These are phyloP conservation scores for Cerceris rybyensis DNA, from an alignment of 2,888 invertebrate genomes.

Conservation along the genomic window DNA sequence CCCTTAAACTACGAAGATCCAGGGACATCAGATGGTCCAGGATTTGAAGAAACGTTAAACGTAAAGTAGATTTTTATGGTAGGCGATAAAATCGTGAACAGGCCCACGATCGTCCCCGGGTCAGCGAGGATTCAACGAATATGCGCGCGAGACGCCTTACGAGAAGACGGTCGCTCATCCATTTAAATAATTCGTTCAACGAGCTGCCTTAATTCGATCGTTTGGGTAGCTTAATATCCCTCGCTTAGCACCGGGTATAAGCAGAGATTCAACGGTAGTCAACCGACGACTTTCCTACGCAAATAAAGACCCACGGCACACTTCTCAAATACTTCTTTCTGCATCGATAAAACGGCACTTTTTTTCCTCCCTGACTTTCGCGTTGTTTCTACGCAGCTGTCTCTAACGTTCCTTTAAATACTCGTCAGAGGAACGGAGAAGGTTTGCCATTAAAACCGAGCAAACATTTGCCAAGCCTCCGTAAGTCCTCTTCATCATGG, in stretches of 20 bases:
- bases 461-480: conserved; percentile 57
- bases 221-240: conserved; percentile 24
- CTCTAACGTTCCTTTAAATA: conserved; percentile 28
- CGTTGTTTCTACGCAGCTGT: neutral
- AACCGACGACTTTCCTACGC: neutral
- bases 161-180: conserved; percentile 49
- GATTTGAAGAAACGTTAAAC: neutral
- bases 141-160: conserved; percentile 26
- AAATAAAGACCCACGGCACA: neutral
- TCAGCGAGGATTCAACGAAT: conserved; percentile 19
- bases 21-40: too few species aligned
- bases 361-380: conserved; percentile 6
- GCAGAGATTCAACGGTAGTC: conserved; percentile 10
- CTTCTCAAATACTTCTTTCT: conserved; percentile 30
- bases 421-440: conserved; percentile 31
- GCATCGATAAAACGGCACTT: neutral
- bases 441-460: conserved; percentile 58
- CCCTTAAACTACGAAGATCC: too few species aligned
- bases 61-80: too few species aligned
- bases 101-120: too few species aligned
- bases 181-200: conserved; percentile 69
- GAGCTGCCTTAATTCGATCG: conserved; percentile 66
- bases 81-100: too few species aligned
- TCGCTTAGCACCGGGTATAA: conserved; percentile 17
- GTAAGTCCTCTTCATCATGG: conserved; percentile 55